These are phyloP conservation scores for Corythucha ciliata DNA, from an alignment of 2,888 invertebrate species.

Conservation along the genomic window DNA sequence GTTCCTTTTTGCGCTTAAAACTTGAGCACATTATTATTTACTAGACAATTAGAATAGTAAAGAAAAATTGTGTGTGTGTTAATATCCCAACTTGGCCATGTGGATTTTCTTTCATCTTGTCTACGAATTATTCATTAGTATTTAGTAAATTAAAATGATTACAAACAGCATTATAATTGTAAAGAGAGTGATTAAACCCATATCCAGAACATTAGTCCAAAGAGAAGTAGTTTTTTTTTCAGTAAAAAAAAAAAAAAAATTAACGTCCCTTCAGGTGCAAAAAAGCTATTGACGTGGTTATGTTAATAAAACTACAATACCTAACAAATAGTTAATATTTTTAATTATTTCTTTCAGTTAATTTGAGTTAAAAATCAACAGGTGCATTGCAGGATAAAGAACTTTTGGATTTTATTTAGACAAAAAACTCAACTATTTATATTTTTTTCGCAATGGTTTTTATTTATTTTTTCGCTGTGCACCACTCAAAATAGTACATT, in stretches of 20 bases:
- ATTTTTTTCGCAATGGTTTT: conserved; percentile 24
- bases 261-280: neutral
- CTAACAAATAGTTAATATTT: too few species aligned
- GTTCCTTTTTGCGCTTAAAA: too few species aligned
- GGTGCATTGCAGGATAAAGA: conserved; percentile 8
- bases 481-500: conserved; percentile 27
- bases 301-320: too few species aligned
- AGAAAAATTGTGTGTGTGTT: conserved; percentile 20
- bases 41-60: conserved; percentile 9
- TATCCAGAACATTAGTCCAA: conserved; percentile 22
- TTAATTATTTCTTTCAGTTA: conserved; percentile 13
- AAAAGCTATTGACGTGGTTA: too few species aligned
- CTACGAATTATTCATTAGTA: neutral
- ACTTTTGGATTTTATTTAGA: conserved; percentile 24
- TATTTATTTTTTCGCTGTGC: conserved; percentile 23
- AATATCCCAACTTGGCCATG: conserved; percentile 31
- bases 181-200: too few species aligned
- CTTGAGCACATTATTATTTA: too few species aligned
- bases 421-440: conserved; percentile 19
- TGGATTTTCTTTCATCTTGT: conserved; percentile 24
- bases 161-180: too few species aligned
- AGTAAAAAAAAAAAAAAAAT: too few species aligned
- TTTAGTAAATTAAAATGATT: too few species aligned
- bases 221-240: too few species aligned
- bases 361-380: conserved; percentile 20